phyloP scores from a whole-genome alignment of 2,113 vertebrate species.

The Stigmatopora nigra region DNA sequence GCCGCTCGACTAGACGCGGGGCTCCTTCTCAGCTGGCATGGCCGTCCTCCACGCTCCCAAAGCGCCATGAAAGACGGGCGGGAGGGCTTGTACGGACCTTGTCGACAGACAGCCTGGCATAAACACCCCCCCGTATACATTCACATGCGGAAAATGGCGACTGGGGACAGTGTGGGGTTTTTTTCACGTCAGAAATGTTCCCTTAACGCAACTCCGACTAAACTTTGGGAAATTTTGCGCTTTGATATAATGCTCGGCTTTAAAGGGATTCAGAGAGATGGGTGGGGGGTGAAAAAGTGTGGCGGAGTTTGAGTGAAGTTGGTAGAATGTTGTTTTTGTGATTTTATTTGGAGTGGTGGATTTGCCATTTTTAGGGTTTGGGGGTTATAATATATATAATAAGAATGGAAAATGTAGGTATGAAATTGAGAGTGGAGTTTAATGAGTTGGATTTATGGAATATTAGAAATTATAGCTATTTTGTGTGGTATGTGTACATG shows the following conservation, averaged over 20 bases:
- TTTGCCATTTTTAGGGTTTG: background rate
- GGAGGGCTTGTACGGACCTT: constrained; percentile 63
- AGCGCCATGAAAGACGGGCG: constrained; percentile 65
- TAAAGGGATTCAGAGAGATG: constrained; percentile 55
- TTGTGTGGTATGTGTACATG: no score
- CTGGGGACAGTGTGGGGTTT: constrained; percentile 33
- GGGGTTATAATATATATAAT: background rate
- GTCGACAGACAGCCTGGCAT: constrained; percentile 67
- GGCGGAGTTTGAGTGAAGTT: constrained; percentile 24
- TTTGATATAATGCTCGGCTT: constrained; percentile 31
- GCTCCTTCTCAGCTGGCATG: constrained; percentile 47
- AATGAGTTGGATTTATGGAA: no score
- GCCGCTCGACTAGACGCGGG: constrained; percentile 47
- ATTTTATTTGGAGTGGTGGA: background rate
- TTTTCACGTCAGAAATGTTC: constrained; percentile 42
- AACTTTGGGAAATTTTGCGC: constrained; percentile 59
- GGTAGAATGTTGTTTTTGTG: background rate
- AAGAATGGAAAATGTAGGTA: background rate
- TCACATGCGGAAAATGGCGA: constrained; percentile 50
- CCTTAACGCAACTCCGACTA: constrained; percentile 30
- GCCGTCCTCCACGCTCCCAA: constrained; percentile 60
- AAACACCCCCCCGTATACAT: constrained; percentile 47
- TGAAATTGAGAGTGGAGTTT: background rate
- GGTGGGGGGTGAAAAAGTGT: no score
- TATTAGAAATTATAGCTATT: no score